Conservation (phyloP, 2,888 invertebrate genomes). For the Nephrotoma appendiculata region DNA sequence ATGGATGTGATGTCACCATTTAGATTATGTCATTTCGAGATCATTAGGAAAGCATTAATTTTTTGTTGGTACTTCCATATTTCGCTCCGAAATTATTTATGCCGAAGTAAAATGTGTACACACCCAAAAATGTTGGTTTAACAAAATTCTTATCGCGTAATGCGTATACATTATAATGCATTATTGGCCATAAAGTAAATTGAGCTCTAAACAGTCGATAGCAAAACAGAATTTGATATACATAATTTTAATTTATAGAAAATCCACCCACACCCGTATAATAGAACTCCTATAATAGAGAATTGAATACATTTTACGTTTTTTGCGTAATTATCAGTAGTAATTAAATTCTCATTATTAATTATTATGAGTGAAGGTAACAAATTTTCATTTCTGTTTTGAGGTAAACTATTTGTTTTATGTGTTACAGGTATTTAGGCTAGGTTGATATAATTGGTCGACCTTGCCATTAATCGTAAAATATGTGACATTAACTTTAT, state of each 20-base stretch:
- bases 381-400: neutral
- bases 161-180: neutral
- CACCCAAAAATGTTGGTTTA: neutral
- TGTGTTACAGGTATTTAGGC: neutral
- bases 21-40: neutral
- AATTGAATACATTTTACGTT: neutral
- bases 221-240: neutral
- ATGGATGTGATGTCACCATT: neutral
- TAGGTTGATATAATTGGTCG: neutral
- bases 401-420: neutral
- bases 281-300: neutral
- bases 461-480: neutral
- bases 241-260: neutral
- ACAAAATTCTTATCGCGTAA: neutral
- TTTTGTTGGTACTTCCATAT: neutral
- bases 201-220: neutral
- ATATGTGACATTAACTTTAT: no score
- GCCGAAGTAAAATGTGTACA: neutral
- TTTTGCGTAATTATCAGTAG: neutral
- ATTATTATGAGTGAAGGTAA: neutral
- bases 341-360: neutral
- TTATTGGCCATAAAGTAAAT: neutral
- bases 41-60: neutral
- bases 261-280: neutral
- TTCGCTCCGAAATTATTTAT: neutral